Evolutionary conservation across 1,140 invertebrate genomes (phyloP).

Genomic region (Zaprionus kolodkinae): DNA sequence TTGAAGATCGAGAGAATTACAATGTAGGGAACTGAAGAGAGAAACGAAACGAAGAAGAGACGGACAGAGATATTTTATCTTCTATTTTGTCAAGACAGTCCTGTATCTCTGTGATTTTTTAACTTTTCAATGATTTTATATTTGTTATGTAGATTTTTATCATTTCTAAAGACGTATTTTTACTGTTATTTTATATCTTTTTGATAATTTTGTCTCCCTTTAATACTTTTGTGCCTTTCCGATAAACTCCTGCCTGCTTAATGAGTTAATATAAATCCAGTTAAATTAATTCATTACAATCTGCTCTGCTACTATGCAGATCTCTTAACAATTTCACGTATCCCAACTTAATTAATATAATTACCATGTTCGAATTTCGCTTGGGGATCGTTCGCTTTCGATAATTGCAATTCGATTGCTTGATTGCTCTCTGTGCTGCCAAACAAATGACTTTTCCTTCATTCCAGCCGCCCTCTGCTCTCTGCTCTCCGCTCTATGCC

Average conservation of each 20-base stretch:
- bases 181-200: neutral
- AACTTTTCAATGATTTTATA: no score
- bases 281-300: neutral
- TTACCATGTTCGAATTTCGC: constrained; percentile 36
- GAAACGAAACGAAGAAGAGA: neutral
- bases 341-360: constrained; percentile 34
- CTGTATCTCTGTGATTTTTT: no score
- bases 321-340: neutral
- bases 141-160: no score
- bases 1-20: neutral
- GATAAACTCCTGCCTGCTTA: no score
- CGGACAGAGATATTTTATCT: no score
- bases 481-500: constrained; percentile 3
- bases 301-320: neutral
- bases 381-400: constrained; percentile 29
- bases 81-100: no score
- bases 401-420: constrained; percentile 51
- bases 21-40: neutral
- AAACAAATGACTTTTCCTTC: constrained; percentile 29
- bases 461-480: neutral
- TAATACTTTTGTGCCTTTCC: no score
- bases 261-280: neutral
- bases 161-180: no score
- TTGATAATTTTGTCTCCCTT: no score
- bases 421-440: neutral